phyloP scores from a whole-genome alignment of 2,888 invertebrate genomes.

The Nasonia oneida region DNA sequence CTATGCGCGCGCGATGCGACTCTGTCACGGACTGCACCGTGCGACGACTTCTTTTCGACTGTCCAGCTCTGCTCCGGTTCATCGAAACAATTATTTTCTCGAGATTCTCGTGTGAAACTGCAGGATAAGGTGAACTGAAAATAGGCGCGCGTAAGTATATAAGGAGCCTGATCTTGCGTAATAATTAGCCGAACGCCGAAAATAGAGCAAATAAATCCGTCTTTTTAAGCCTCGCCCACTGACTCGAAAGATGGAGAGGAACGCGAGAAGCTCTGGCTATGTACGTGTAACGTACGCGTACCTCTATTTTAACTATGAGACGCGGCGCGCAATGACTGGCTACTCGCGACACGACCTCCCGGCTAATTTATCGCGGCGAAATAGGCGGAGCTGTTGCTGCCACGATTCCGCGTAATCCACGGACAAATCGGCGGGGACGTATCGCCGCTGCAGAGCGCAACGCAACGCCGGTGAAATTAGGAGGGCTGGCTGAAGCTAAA shows the following conservation, averaged over 20 bases:
- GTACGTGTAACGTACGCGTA: background rate
- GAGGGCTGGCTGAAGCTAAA: background rate
- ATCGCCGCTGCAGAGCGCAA: background rate
- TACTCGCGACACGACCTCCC: background rate
- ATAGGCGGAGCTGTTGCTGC: constrained; percentile 54
- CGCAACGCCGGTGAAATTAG: constrained; percentile 18
- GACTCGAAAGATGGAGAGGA: background rate
- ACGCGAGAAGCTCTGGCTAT: background rate
- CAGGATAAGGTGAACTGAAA: background rate
- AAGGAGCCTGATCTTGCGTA: background rate
- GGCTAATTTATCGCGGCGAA: constrained; percentile 58
- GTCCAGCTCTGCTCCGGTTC: too few species aligned
- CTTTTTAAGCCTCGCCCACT: constrained; percentile 9
- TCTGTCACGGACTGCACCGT: constrained; percentile 69
- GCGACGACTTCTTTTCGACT: too few species aligned
- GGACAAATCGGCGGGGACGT: constrained; percentile 46
- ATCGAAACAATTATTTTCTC: background rate
- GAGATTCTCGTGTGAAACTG: background rate
- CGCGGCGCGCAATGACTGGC: background rate
- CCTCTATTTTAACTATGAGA: background rate
- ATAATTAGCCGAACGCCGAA: constrained; percentile 4
- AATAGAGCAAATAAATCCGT: constrained; percentile 42
- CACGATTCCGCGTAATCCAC: constrained; percentile 44
- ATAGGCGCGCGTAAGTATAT: background rate
- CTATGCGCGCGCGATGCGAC: constrained; percentile 68